Base-by-base conservation (phyloP, 2,888 invertebrate species). In the Busseola fusca region DNA sequence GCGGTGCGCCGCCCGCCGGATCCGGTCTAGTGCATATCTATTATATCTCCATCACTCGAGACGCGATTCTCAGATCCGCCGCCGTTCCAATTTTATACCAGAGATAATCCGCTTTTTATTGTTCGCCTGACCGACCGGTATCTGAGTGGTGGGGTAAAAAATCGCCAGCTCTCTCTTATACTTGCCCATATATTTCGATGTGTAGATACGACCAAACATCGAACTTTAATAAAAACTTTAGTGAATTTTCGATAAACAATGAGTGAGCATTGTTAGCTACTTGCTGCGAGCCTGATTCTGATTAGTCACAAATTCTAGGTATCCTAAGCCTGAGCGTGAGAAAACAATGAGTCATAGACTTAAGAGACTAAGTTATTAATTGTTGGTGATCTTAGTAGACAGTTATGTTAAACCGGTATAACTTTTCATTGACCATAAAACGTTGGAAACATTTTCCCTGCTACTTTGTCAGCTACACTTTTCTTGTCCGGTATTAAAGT, bases 11-110 rank as follows among this genome's bases (percentile, higher is more conserved):
- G 91, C 87, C 90, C 88, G 91, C 87, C 89, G 83, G 89, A 90
- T 92, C 90, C 93, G 94, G 93, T 95, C 94, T 94, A 94, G 91
- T 94, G 94, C 93, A 87, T 93, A 93, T 93, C 93, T 94, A 93
- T 93, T 93, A 93, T 93, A 93, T 91, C 90, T 91, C 89, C 91
- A 92, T 90, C 90, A 86, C 87, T 90, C 88, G 90, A 92, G 90
- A 88, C 89, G 87, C 90, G 89, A 90, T 89, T 91, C 92, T 91
- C 89, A 89, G 91, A 91, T 91, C 89, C 88, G 88, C 87, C 88
- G 90, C 87, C 88, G 91, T 91, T 93, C 90, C 91, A 93, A 93
- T 94, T 94, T 91, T 91, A 91, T 90, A 91, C 90, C 88, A 91
- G 86, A 89, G 92, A 91, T 92, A 90, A 93, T 91, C 91, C 87